Conservation (phyloP, 2,797 vertebrate species). For the Lutjanus campechanus region DNA sequence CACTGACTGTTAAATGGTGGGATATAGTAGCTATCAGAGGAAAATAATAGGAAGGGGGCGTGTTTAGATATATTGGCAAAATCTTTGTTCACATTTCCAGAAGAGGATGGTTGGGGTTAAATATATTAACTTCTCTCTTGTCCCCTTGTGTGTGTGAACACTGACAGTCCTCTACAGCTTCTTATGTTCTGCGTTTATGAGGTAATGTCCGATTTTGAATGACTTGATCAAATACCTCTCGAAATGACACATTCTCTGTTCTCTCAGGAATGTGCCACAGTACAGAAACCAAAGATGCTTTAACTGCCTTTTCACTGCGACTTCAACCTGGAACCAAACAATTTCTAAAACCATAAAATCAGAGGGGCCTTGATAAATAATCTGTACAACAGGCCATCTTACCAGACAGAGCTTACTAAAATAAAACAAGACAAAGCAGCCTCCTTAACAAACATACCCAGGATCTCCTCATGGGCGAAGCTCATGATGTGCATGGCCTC, state of each 20-base stretch:
- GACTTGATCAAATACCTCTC: neutral
- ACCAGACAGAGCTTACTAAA: neutral
- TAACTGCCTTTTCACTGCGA: neutral
- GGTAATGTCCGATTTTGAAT: neutral
- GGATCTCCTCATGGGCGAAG: slow-evolving; percentile 95
- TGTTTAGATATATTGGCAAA: neutral
- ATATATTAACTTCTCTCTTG: neutral
- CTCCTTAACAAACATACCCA: slow-evolving; percentile 84
- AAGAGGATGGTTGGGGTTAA: neutral
- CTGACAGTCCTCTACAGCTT: neutral
- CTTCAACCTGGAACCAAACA: neutral
- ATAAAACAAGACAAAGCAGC: slow-evolving; percentile 1
- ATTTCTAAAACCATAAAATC: slow-evolving; percentile 1
- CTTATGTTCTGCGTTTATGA: neutral
- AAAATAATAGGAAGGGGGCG: neutral
- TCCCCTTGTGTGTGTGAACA: neutral
- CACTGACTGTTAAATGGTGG: neutral
- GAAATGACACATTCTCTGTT: neutral
- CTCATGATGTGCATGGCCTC: slow-evolving; percentile 99
- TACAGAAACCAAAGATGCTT: neutral
- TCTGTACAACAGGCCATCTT: neutral
- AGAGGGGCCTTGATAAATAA: neutral
- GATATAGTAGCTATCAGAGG: neutral
- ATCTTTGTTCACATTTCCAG: slow-evolving; percentile 4
- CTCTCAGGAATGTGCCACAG: neutral